Conservation (phyloP, 1,140 invertebrate genomes). For the Liolophura sinensis region DNA sequence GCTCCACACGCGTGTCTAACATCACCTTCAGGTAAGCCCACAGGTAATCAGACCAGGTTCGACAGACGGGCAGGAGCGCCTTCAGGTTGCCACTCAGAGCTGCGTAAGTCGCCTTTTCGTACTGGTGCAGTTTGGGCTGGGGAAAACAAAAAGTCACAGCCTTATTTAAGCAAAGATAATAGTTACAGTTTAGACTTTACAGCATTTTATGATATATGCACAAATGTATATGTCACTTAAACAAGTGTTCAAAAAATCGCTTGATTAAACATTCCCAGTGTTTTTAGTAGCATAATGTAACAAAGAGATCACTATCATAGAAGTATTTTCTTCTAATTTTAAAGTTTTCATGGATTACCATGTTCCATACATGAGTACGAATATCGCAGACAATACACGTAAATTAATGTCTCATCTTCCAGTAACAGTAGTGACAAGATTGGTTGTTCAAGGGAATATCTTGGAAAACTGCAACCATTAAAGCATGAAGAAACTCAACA, state of each 20-base stretch:
- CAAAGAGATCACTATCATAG: too few relatives aligned
- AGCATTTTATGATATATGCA: slow-evolving; percentile 11
- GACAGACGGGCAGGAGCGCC: slow-evolving; percentile 73
- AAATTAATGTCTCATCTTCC: too few relatives aligned
- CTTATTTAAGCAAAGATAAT: not conserved
- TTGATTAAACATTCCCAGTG: not conserved
- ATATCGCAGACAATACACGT: too few relatives aligned
- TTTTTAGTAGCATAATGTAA: not conserved
- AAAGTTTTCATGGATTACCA: too few relatives aligned
- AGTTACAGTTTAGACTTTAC: slow-evolving; percentile 1
- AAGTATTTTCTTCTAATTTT: too few relatives aligned
- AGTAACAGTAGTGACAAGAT: too few relatives aligned
- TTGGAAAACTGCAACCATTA: too few relatives aligned
- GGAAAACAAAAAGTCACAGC: slow-evolving; percentile 8
- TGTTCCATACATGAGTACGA: too few relatives aligned
- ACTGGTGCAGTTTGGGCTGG: slow-evolving; percentile 53
- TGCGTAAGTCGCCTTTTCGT: slow-evolving; percentile 70
- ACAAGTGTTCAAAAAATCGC: too few relatives aligned
- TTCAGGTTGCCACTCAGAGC: slow-evolving; percentile 82
- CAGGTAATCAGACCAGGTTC: slow-evolving; percentile 84
- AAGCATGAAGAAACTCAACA: too few relatives aligned
- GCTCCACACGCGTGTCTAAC: slow-evolving; percentile 83
- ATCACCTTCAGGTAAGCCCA: slow-evolving; percentile 86
- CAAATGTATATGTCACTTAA: slow-evolving; percentile 4
- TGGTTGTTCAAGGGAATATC: too few relatives aligned